Evolutionary conservation across 2,113 vertebrate genomes (phyloP).

Genomic region (Neotoma lepida): DNA sequence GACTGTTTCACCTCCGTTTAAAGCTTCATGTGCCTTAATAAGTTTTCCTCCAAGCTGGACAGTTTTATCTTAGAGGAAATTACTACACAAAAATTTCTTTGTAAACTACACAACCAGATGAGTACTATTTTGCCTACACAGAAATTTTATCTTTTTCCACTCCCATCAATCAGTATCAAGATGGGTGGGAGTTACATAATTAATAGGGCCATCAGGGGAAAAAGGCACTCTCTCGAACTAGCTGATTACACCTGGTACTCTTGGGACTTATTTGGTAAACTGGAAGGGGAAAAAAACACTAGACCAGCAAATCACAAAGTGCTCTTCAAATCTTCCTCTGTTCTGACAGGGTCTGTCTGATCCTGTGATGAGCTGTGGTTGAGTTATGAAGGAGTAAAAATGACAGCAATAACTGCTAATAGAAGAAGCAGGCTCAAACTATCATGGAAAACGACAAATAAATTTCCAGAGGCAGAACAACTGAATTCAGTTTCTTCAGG

Average conservation of each 20-base stretch:
- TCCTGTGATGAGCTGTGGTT: constrained; percentile 29
- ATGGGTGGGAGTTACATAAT: neutral
- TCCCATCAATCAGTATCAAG: constrained; percentile 54
- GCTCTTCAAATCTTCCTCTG: constrained; percentile 32
- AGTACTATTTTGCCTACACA: constrained; percentile 45
- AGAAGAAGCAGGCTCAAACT: constrained; percentile 28
- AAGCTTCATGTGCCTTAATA: neutral
- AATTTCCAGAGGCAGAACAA: constrained; percentile 18
- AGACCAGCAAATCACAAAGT: constrained; percentile 61
- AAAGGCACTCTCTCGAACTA: constrained; percentile 15
- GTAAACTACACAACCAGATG: constrained; percentile 1
- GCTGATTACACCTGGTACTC: constrained; percentile 9
- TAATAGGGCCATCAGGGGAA: neutral
- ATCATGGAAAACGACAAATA: neutral
- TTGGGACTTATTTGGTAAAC: constrained; percentile 49
- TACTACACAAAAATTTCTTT: neutral
- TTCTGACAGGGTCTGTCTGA: constrained; percentile 42
- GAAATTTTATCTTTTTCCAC: constrained; percentile 35
- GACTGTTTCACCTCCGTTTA: neutral
- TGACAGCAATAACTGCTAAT: constrained; percentile 29
- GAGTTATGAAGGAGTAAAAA: constrained; percentile 60
- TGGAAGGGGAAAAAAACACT: constrained; percentile 53
- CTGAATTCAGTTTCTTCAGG: constrained; percentile 16
- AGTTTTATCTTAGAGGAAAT: neutral
- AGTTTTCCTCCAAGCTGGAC: neutral